Base-by-base conservation (phyloP, 2,113 vertebrate genomes). In the Sphyrna mokarran region DNA sequence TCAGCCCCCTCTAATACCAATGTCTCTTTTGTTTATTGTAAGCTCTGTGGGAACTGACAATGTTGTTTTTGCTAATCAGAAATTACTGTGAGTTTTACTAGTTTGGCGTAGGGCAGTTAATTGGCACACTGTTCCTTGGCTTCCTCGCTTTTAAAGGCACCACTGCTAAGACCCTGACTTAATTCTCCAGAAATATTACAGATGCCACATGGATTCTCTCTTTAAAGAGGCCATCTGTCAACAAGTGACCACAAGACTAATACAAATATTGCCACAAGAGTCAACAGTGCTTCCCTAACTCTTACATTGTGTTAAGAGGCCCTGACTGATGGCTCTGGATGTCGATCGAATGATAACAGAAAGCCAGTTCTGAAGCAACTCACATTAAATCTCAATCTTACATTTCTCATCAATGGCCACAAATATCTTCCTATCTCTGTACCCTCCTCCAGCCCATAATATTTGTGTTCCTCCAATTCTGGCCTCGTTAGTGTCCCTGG, bases 21-120 rank as follows among this genome's bases (percentile, higher is more conserved):
- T 66, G 18, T n/a, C 61, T 68, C 89, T 63, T 93, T 68, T 93
- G 89, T 93, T 93, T 93, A 66, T 93, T 68, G 89, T 93, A 93
- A 93, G 89, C 89, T 3, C 89, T 93, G 89, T 93, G 89, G 89
- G 89, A 93, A 93, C 89, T n/a, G n/a, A 66, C 66, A 93, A 93
- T 58, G 20, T 66, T 37, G 89, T 68, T 91, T 18, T n/a, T 93
- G 89, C 61, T 66, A 93, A 93, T 93, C 89, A 93, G 89, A 93
- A 93, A 37, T 66, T 68, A 93, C 89, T 93, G 61, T 93, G 89
- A 37, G 61, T 93, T 93, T 93, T 68, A 93, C 61, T 37, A 93
- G 89, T 93, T 93, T 93, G 89, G 89, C 61, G 66, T 58, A 93
- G 61, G 89, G 89, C n/a, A 37, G 89, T 68, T 93, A 93, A 93